These are phyloP conservation scores for Acrobasis repandana DNA, from an alignment of 2,888 invertebrate genomes.

Conservation along the genomic window DNA sequence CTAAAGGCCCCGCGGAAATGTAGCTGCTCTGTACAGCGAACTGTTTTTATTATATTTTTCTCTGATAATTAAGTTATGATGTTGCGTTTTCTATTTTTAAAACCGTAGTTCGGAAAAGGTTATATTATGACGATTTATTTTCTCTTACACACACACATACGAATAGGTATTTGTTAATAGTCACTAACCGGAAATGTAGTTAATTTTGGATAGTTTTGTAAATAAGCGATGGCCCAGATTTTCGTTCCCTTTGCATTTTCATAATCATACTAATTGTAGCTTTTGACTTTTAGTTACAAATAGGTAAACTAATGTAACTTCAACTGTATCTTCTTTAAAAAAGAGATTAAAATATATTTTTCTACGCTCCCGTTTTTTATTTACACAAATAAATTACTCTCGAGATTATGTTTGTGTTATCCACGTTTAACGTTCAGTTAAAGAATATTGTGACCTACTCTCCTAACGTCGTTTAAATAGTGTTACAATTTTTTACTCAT, in stretches of 20 bases:
- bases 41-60: constrained; percentile 8
- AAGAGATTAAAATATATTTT: neutral
- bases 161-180: too few species aligned
- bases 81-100: neutral
- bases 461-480: neutral
- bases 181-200: too few species aligned
- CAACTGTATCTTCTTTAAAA: neutral
- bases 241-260: too few species aligned
- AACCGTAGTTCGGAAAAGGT: neutral
- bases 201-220: too few species aligned
- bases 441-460: neutral
- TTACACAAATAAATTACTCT: neutral
- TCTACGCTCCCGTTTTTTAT: neutral
- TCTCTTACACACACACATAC: neutral
- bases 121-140: neutral
- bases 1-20: constrained; percentile 11
- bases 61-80: neutral
- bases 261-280: too few species aligned
- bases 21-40: neutral
- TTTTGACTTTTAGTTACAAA: neutral
- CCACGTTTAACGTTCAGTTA: neutral
- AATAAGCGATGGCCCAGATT: too few species aligned
- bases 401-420: neutral
- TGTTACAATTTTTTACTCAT: constrained; percentile 5
- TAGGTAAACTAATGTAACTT: too few species aligned